Conservation (phyloP, 2,113 vertebrate genomes). For the Melierax canorus region DNA sequence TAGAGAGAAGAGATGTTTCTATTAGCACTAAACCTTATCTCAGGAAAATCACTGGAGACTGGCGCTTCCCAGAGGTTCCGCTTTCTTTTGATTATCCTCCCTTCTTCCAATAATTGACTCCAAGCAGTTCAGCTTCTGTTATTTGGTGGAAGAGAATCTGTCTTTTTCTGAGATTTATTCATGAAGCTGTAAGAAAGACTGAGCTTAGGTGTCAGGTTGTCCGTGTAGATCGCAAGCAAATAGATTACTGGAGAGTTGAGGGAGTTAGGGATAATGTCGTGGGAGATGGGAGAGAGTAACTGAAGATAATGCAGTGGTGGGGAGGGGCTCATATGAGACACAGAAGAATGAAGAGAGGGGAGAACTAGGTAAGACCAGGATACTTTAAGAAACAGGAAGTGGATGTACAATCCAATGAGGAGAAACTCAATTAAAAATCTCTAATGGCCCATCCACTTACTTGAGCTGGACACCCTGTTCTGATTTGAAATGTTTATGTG, state of each 20-base stretch:
- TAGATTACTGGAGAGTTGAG: not conserved
- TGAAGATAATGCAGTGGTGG: not conserved
- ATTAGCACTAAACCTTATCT: constrained; percentile 22
- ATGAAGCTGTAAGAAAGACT: not conserved
- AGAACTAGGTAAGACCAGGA: not conserved
- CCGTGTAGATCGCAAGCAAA: not conserved
- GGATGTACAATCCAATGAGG: not conserved
- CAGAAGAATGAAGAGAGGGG: not conserved
- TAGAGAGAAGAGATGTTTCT: not conserved
- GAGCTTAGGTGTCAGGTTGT: not conserved
- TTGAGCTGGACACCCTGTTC: not conserved
- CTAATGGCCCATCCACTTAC: not conserved
- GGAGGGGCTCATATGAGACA: not conserved
- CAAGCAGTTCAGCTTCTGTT: not conserved
- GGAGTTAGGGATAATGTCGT: not conserved
- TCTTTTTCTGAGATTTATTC: not conserved
- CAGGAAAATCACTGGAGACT: constrained; percentile 5
- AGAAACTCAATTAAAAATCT: not conserved
- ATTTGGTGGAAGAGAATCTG: not conserved
- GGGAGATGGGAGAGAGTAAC: not conserved
- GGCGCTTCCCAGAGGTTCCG: not conserved
- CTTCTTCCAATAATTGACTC: constrained; percentile 19
- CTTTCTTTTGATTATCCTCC: constrained; percentile 21
- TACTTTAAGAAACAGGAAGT: not conserved
- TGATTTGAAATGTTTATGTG: not conserved